Percentiles rank a stretch among this genome's conserved stretches.
Conservation (phyloP, 2,888 invertebrate genomes). For the Pyralis farinalis region DNA sequence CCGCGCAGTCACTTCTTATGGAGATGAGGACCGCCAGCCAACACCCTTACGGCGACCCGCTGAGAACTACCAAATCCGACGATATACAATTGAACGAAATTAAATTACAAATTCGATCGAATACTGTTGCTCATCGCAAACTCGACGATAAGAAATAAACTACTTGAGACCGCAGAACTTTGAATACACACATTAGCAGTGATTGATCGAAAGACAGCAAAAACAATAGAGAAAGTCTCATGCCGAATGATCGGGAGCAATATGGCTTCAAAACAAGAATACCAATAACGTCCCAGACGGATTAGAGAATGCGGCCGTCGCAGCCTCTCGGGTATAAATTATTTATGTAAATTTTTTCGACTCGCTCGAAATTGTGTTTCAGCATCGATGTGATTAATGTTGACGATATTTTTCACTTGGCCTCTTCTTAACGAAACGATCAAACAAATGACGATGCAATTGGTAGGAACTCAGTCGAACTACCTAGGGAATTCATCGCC, state of each 20-base stretch:
- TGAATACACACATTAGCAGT: slow-evolving; percentile 6
- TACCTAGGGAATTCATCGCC: slow-evolving; percentile 69
- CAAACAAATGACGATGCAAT: slow-evolving; percentile 67
- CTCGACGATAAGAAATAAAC: slow-evolving; percentile 12
- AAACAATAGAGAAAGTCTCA: slow-evolving; percentile 23
- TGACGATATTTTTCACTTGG: slow-evolving; percentile 70
- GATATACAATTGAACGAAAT: slow-evolving; percentile 26
- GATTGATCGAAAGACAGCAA: slow-evolving; percentile 29
- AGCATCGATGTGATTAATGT: slow-evolving; percentile 73
- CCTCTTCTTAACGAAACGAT: slow-evolving; percentile 62
- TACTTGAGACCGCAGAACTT: not conserved
- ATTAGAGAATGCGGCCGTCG: slow-evolving; percentile 46
- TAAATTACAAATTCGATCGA: slow-evolving; percentile 1
- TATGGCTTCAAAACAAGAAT: slow-evolving; percentile 35
- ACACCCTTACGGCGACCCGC: slow-evolving; percentile 51
- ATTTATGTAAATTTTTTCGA: slow-evolving; percentile 76
- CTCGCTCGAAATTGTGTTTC: slow-evolving; percentile 70
- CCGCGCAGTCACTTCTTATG: slow-evolving; percentile 45
- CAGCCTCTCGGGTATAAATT: slow-evolving; percentile 66
- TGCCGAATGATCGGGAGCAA: slow-evolving; percentile 37
- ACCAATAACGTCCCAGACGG: slow-evolving; percentile 28
- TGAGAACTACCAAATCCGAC: slow-evolving; percentile 44
- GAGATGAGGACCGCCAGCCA: slow-evolving; percentile 50
- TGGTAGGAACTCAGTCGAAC: slow-evolving; percentile 51
- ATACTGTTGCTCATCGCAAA: slow-evolving; percentile 6